These are phyloP conservation scores for Diadema setosum DNA, from an alignment of 35 echinoderm and acorn worm genomes.

Conservation along the genomic window DNA sequence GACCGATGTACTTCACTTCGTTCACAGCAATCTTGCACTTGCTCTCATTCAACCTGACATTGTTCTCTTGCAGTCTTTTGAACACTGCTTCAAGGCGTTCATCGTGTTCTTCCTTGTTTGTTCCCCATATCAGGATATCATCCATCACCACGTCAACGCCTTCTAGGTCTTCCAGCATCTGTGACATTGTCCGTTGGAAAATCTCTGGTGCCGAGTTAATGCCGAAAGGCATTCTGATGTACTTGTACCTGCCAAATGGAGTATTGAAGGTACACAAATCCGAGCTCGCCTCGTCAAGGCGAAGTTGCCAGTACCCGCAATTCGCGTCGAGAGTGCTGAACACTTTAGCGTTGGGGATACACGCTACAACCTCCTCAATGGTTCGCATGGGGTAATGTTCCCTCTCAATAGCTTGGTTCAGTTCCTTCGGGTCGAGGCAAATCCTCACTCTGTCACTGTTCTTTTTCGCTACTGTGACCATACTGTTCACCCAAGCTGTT, in stretches of 20 bases:
- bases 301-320: slow-evolving; percentile 59
- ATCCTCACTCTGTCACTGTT: slow-evolving; percentile 20
- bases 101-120: slow-evolving; percentile 22
- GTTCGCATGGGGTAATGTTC: slow-evolving; percentile 41
- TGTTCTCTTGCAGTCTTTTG: slow-evolving; percentile 12
- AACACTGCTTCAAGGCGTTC: not conserved
- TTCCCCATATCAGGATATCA: slow-evolving; percentile 57
- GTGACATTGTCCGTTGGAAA: slow-evolving; percentile 46
- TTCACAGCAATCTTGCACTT: slow-evolving; percentile 34
- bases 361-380: slow-evolving; percentile 34
- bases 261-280: slow-evolving; percentile 43
- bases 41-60: slow-evolving; percentile 45
- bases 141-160: slow-evolving; percentile 49
- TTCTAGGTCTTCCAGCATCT: slow-evolving; percentile 14
- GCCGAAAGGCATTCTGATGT: slow-evolving; percentile 37
- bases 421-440: slow-evolving; percentile 52
- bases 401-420: slow-evolving; percentile 27
- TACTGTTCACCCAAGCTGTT: not conserved
- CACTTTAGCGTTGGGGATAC: slow-evolving; percentile 20
- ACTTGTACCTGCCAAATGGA: slow-evolving; percentile 44
- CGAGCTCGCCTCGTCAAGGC: slow-evolving; percentile 28
- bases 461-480: slow-evolving; percentile 3
- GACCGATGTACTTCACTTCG: slow-evolving; percentile 42
- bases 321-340: slow-evolving; percentile 50
- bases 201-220: slow-evolving; percentile 17